These are phyloP conservation scores for Uloborus diversus DNA, from an alignment of 1,140 invertebrate species.

Conservation along the genomic window DNA sequence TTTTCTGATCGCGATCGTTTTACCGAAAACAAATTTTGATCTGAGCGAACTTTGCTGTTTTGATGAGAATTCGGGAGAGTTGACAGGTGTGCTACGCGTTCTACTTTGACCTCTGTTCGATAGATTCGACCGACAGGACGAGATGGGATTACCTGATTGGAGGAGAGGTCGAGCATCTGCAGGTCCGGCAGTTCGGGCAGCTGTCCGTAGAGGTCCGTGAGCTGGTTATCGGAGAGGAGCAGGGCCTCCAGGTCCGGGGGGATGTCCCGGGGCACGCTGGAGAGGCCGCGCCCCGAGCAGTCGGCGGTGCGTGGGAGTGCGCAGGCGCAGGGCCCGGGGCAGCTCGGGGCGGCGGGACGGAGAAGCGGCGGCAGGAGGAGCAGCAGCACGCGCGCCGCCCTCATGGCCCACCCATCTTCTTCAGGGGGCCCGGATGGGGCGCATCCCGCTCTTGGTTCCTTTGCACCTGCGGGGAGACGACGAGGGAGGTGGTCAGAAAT, in stretches of 20 bases:
- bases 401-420: slow-evolving; percentile 44
- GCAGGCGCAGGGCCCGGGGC: slow-evolving; percentile 27
- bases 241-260: slow-evolving; percentile 12
- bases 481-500: too few species aligned
- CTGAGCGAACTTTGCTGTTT: too few species aligned
- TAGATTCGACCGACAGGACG: too few species aligned
- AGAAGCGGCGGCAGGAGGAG: slow-evolving; percentile 17
- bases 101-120: too few species aligned
- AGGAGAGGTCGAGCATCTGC: slow-evolving; percentile 60
- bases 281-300: slow-evolving; percentile 24
- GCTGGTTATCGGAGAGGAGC: slow-evolving; percentile 12
- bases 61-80: too few species aligned
- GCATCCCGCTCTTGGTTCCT: too few species aligned
- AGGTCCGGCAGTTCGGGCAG: slow-evolving; percentile 21
- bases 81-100: too few species aligned
- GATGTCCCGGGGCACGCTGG: slow-evolving; percentile 12
- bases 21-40: too few species aligned
- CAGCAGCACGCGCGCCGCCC: background rate
- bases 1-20: too few species aligned
- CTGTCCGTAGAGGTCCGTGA: slow-evolving; percentile 45
- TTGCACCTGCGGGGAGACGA: too few species aligned
- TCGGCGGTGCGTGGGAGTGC: slow-evolving; percentile 7
- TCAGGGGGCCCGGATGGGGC: too few species aligned
- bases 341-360: background rate
- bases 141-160: too few species aligned